Percentiles rank a stretch among this genome's conserved stretches.
Conservation (phyloP, 2,113 vertebrate genomes). For the Platysteira castanea region DNA sequence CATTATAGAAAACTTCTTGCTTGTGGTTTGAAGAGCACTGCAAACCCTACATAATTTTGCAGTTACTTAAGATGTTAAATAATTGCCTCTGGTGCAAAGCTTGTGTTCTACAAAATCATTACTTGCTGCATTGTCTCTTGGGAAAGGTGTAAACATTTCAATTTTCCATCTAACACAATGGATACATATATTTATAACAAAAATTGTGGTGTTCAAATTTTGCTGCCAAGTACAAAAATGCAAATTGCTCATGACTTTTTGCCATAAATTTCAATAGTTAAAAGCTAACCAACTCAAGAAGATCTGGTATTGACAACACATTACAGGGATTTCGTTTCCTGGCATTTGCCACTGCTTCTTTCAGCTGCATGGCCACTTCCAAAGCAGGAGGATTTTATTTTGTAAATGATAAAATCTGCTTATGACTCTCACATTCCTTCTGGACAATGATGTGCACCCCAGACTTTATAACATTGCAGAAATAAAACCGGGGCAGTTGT, state of each 20-base stretch:
- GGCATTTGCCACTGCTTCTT: not conserved
- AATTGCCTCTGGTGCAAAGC: not conserved
- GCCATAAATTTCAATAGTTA: not conserved
- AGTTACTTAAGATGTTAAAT: not conserved
- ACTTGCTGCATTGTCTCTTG: not conserved
- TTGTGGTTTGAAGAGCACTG: not conserved
- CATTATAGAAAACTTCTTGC: not conserved
- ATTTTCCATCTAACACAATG: not conserved
- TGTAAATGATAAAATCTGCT: not conserved
- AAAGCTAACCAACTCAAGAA: not conserved
- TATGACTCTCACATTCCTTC: not conserved
- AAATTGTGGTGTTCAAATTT: not conserved
- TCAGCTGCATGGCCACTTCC: not conserved
- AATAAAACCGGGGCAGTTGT: not conserved
- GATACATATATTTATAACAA: not conserved
- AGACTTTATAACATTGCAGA: not conserved
- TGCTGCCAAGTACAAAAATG: not conserved
- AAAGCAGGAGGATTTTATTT: not conserved
- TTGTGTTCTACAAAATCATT: not conserved
- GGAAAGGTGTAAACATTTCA: not conserved
- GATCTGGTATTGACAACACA: not conserved
- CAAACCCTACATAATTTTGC: not conserved
- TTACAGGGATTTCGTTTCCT: not conserved
- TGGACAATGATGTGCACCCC: not conserved
- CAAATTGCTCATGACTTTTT: not conserved